Conservation (phyloP, 2,797 vertebrate species). For the Cercopithecus diana region DNA sequence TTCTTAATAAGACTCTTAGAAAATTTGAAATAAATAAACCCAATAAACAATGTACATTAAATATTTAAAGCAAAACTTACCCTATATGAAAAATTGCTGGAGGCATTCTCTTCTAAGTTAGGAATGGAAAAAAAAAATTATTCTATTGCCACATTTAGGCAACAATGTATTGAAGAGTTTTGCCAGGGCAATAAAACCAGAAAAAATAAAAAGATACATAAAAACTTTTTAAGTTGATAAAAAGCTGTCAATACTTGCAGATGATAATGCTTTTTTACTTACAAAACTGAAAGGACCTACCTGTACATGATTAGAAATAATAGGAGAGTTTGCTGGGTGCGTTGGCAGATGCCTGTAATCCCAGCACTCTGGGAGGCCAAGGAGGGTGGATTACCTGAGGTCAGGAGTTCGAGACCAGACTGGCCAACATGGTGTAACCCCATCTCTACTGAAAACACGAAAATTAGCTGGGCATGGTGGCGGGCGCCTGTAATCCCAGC, state of each 20-base stretch:
- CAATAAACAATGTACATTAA: no score
- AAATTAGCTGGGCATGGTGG: no score
- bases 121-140: neutral
- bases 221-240: neutral
- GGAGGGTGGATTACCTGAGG: no score
- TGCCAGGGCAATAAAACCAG: neutral
- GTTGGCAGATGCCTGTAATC: no score
- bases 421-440: no score
- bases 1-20: neutral
- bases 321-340: neutral
- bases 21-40: neutral
- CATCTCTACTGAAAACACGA: no score
- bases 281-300: neutral
- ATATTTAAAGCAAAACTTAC: neutral
- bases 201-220: neutral
- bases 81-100: neutral
- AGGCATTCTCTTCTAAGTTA: neutral
- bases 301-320: neutral
- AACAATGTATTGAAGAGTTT: neutral
- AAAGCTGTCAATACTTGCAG: neutral
- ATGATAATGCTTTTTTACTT: neutral
- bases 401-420: no score
- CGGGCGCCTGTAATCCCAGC: no score
- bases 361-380: no score
- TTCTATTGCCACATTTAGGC: neutral